Percentiles rank a stretch among this genome's conserved stretches.
These are phyloP conservation scores for Chloroclysta siterata DNA, from an alignment of 2,888 invertebrate genomes.

Conservation along the genomic window DNA sequence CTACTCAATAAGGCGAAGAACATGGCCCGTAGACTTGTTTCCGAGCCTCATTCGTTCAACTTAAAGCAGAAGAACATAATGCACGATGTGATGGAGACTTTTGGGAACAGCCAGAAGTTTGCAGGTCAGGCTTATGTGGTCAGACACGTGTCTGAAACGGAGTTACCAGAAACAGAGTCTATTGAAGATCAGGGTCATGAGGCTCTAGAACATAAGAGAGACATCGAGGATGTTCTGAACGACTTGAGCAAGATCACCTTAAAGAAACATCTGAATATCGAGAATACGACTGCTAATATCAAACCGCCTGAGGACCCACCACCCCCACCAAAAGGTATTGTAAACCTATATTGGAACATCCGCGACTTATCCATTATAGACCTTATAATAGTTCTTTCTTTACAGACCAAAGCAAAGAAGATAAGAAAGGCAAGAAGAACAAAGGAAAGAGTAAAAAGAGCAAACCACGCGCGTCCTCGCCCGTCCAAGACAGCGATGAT, in stretches of 20 bases:
- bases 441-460: constrained; percentile 69
- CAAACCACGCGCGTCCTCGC: constrained; percentile 52
- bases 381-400: background rate
- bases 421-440: constrained; percentile 68
- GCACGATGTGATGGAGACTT: constrained; percentile 82
- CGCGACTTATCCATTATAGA: too few relatives aligned
- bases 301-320: constrained; percentile 70
- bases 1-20: constrained; percentile 77
- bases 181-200: constrained; percentile 72
- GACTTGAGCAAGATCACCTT: constrained; percentile 78
- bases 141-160: constrained; percentile 69
- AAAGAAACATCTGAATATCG: constrained; percentile 75
- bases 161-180: constrained; percentile 58
- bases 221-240: constrained; percentile 77
- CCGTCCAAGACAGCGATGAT: constrained; percentile 69
- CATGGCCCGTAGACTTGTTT: constrained; percentile 74
- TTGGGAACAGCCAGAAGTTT: constrained; percentile 66
- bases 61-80: constrained; percentile 76
- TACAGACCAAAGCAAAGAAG: constrained; percentile 59
- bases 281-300: constrained; percentile 79
- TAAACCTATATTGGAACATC: too few relatives aligned
- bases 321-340: constrained; percentile 59
- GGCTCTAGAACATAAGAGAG: constrained; percentile 64
- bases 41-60: constrained; percentile 72
- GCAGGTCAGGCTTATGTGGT: constrained; percentile 70